phyloP scores from a whole-genome alignment of 2,113 vertebrate species.

The Lanius ludovicianus region DNA sequence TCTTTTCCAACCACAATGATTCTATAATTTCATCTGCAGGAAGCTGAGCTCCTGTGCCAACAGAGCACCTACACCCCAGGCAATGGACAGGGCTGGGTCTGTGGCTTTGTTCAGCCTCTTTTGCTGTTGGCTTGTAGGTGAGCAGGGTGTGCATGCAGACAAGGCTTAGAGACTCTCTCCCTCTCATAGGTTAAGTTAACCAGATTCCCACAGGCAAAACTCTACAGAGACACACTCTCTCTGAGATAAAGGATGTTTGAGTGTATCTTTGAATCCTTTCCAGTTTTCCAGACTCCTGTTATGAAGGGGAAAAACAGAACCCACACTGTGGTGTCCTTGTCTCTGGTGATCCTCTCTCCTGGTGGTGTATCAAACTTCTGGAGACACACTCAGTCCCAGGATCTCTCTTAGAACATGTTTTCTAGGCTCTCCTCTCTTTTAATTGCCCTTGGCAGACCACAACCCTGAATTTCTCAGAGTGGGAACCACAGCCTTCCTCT shows the following conservation, averaged over 20 bases:
- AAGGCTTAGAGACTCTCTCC: background rate
- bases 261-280: background rate
- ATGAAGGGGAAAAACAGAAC: background rate
- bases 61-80: rapidly evolving
- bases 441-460: background rate
- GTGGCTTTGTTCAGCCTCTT: background rate
- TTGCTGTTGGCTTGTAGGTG: background rate
- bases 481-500: background rate
- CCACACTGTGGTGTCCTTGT: background rate
- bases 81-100: background rate
- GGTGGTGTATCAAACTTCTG: background rate
- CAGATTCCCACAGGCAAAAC: background rate
- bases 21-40: background rate
- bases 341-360: background rate
- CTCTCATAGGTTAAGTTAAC: background rate
- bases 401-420: background rate
- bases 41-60: background rate
- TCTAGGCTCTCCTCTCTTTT: background rate
- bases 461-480: background rate
- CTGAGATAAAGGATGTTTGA: background rate
- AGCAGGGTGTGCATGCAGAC: background rate
- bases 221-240: background rate
- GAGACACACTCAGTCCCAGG: background rate
- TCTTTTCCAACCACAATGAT: background rate
- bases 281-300: background rate